Evolutionary conservation across 2,113 vertebrate species (phyloP).

Genomic region (Thunnus maccoyii): DNA sequence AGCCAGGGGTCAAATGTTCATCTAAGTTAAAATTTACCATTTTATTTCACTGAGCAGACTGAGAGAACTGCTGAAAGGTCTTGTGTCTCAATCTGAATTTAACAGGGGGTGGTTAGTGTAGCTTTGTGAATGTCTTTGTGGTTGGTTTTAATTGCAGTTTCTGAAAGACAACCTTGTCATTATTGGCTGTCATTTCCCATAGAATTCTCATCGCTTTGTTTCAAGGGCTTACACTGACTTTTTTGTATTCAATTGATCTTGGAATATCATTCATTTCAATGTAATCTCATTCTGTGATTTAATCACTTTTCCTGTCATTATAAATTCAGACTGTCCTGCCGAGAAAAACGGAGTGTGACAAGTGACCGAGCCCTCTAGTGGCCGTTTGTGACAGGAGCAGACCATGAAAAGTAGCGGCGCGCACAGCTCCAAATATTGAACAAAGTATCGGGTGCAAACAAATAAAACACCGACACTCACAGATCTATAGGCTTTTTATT

Average conservation of each 20-base stretch:
- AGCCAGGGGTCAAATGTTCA: conserved; percentile 50
- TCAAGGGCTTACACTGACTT: background rate
- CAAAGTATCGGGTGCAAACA: too few species aligned
- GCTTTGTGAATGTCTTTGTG: conserved; percentile 44
- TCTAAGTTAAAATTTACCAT: conserved; percentile 48
- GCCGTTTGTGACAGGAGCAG: too few species aligned
- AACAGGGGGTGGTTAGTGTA: background rate
- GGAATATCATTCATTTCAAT: conserved; percentile 34
- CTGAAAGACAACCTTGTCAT: conserved; percentile 19
- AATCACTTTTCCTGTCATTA: conserved; percentile 18
- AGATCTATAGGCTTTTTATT: too few species aligned
- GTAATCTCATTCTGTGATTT: conserved; percentile 9
- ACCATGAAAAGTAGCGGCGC: too few species aligned
- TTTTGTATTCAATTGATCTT: conserved; percentile 10
- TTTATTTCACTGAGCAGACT: conserved; percentile 29
- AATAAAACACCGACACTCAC: too few species aligned
- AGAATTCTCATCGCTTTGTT: conserved; percentile 36
- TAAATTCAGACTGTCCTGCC: background rate
- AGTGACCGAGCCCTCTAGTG: too few species aligned
- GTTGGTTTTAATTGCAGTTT: conserved; percentile 50
- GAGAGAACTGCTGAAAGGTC: conserved; percentile 26
- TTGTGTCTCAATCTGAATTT: conserved; percentile 41
- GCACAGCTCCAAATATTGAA: too few species aligned
- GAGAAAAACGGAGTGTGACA: too few species aligned
- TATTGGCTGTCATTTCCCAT: conserved; percentile 28